Conservation (phyloP, 2,113 vertebrate species). For the Pygoscelis antarcticus region DNA sequence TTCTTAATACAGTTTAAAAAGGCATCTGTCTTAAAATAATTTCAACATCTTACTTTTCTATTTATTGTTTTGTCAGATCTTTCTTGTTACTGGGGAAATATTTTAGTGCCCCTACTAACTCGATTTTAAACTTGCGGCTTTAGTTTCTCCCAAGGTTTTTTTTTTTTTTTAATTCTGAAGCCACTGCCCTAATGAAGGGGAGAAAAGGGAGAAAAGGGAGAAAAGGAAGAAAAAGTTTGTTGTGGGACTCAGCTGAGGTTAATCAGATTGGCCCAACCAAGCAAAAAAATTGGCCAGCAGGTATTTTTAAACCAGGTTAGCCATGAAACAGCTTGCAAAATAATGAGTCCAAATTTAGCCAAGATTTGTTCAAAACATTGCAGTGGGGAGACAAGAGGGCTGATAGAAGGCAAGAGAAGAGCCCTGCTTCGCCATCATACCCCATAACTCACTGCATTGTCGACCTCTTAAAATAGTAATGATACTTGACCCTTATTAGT, state of each 20-base stretch:
- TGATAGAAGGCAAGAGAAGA: slow-evolving; percentile 21
- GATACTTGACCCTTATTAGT: slow-evolving; percentile 75
- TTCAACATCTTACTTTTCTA: slow-evolving; percentile 74
- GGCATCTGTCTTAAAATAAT: slow-evolving; percentile 77
- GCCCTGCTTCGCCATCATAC: background rate
- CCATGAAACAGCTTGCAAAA: background rate
- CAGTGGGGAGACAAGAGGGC: background rate
- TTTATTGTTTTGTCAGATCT: slow-evolving; percentile 63
- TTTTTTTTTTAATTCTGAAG: background rate
- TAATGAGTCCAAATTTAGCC: background rate
- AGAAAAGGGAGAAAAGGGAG: background rate
- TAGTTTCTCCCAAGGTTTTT: background rate
- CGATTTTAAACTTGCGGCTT: background rate
- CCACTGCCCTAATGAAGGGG: background rate
- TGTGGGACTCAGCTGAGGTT: background rate
- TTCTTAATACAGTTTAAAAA: slow-evolving; percentile 78
- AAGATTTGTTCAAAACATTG: slow-evolving; percentile 15
- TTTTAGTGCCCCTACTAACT: background rate
- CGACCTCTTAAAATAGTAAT: slow-evolving; percentile 71
- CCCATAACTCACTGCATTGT: slow-evolving; percentile 59
- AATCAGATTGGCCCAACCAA: background rate
- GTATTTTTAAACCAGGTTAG: slow-evolving; percentile 13
- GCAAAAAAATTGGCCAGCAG: background rate
- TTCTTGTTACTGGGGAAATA: background rate
- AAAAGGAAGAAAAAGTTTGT: background rate